phyloP scores from a whole-genome alignment of 2,113 vertebrate species.

The Lophius piscatorius region DNA sequence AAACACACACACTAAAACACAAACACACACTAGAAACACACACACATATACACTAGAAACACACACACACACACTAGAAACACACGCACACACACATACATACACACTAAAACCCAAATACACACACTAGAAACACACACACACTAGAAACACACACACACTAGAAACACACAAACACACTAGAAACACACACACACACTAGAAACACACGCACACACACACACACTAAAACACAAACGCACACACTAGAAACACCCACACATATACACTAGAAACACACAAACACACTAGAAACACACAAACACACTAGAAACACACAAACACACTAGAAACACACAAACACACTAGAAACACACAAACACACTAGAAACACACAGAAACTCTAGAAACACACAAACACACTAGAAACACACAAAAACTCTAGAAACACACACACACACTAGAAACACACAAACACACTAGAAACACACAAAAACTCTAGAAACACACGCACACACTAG shows the following conservation, averaged over 20 bases:
- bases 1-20: background rate
- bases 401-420: slow-evolving; percentile 1
- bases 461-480: slow-evolving; percentile 1
- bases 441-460: slow-evolving; percentile 6
- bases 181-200: background rate
- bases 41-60: background rate
- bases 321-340: slow-evolving; percentile 3
- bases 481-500: background rate
- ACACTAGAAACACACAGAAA: too few relatives aligned
- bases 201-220: slow-evolving; percentile 1
- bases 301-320: background rate
- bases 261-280: too few relatives aligned
- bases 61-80: background rate
- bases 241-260: too few relatives aligned
- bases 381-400: slow-evolving; percentile 4
- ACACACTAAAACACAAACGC: background rate
- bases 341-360: background rate
- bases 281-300: background rate
- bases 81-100: slow-evolving; percentile 3
- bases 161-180: background rate
- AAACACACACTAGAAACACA: slow-evolving; percentile 1
- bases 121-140: too few relatives aligned
- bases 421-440: background rate
- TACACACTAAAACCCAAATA: too few relatives aligned
- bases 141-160: slow-evolving; percentile 6